Evolutionary conservation across 2,113 vertebrate genomes (phyloP).

Genomic region (Sceloporus undulatus): DNA sequence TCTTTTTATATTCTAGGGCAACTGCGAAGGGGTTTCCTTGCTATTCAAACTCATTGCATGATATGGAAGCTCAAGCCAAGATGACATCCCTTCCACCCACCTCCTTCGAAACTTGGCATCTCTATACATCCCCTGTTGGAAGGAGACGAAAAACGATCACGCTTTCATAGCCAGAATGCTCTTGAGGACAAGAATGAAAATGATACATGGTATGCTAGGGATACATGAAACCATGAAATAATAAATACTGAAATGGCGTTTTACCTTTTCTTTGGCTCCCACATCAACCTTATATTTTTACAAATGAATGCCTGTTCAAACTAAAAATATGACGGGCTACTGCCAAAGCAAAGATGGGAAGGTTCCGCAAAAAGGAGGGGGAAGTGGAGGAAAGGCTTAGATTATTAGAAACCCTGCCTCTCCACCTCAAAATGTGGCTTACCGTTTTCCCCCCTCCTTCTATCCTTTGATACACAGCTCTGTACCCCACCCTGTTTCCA

Average conservation of each 20-base stretch:
- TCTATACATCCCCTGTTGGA: constrained; percentile 54
- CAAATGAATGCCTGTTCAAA: neutral
- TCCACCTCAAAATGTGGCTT: neutral
- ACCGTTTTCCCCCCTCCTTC: neutral
- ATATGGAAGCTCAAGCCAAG: constrained; percentile 12
- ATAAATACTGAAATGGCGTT: neutral
- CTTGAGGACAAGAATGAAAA: constrained; percentile 24
- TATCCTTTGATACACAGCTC: neutral
- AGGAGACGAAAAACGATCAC: neutral
- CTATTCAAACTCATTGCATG: neutral
- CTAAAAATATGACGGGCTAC: constrained; percentile 17
- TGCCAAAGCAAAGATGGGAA: constrained; percentile 24
- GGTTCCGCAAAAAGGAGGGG: neutral
- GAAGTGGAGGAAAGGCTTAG: neutral
- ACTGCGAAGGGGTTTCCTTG: neutral
- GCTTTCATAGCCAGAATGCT: constrained; percentile 29
- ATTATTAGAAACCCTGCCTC: neutral
- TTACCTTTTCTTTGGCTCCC: constrained; percentile 37
- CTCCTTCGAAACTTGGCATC: constrained; percentile 51
- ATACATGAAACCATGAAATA: constrained; percentile 39
- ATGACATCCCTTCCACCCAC: constrained; percentile 19
- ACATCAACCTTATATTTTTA: constrained; percentile 24
- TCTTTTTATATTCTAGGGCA: neutral
- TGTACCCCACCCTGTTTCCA: neutral
- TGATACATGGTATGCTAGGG: neutral